Percentiles rank a stretch among this genome's conserved stretches.
phyloP scores from a whole-genome alignment of 1,140 invertebrate genomes.

The Musca domestica region DNA sequence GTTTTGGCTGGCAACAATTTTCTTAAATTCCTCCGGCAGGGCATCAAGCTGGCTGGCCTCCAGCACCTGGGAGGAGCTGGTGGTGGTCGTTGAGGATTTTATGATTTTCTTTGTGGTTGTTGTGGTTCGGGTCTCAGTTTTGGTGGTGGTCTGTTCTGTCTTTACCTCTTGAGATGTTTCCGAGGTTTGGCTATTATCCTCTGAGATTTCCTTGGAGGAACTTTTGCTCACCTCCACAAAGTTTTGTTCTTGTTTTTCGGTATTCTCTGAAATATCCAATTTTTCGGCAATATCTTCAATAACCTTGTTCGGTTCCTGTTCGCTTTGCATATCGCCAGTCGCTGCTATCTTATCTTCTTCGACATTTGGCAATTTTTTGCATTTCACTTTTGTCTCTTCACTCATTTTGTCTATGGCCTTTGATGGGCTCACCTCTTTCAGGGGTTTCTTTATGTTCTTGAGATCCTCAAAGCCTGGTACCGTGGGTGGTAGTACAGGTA shows the following conservation, averaged over 20 bases:
- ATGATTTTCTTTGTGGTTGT: constrained; percentile 25
- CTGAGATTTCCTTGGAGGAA: constrained; percentile 30
- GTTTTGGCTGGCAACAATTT: neutral
- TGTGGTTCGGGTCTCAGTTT: constrained; percentile 20
- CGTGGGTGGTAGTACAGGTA: constrained; percentile 30
- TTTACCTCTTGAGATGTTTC: neutral
- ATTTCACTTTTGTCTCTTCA: constrained; percentile 3
- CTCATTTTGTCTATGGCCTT: neutral
- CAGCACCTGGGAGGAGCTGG: neutral
- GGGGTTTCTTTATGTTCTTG: neutral
- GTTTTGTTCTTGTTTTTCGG: neutral
- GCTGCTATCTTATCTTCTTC: constrained; percentile 2
- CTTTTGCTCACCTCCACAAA: neutral
- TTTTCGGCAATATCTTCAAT: neutral
- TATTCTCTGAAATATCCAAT: neutral
- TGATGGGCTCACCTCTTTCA: neutral
- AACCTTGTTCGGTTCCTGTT: neutral
- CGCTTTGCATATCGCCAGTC: neutral
- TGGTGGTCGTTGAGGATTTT: constrained; percentile 9
- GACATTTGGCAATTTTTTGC: neutral
- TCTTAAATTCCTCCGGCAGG: neutral
- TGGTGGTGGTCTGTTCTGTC: constrained; percentile 17
- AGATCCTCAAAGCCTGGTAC: constrained; percentile 39
- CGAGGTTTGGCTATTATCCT: neutral
- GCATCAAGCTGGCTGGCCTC: constrained; percentile 11